Evolutionary conservation across 1,140 invertebrate species (phyloP), one percentile per base, ranked within the genome.

Genomic region (Drosophila azteca): DNA sequence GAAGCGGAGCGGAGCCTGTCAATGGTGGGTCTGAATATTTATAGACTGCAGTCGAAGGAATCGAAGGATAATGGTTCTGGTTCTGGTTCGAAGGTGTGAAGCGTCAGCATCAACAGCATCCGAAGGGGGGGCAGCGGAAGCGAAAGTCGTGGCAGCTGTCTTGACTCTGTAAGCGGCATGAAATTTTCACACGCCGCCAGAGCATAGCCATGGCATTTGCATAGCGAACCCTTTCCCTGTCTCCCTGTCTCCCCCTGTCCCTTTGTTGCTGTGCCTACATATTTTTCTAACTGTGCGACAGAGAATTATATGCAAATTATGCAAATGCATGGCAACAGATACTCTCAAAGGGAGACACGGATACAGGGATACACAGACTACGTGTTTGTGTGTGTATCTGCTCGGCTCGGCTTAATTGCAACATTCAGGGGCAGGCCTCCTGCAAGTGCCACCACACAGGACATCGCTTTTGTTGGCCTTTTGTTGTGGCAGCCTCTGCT

Each of bases 291-390:
- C 31, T 55, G 79, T 61, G 57, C 77, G 79, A 83, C 79, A 84
- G 65, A 84, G 79, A 83, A 79, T 83, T 84, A 83, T 83, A 69
- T 84, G 80, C 48, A 84, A 85, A 80, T 84, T 84, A 84, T 84
- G 80, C 81, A 79, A 84, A 84, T 84, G 62, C 75, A 76, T 7
- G 20, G 62, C 13, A 43, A 22, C 24, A 54, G 39, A 31, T 43
- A 31, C 51, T 69, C 11, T 26, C 20, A n/a, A 22, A 20, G 45
- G 43, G 20, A 39, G 65, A 54, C 8, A 31, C 29, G 29, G 6
- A 31, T 29, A 29, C 7, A 55, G 17, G 17, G 17, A 20, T 20
- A 20, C 17, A 20, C 17, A 1, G 17, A 20, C 0, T 20, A 1
- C 17, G 17, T 20, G 17, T 20, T 0, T 20, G 17, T 20, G 17